phyloP scores from a whole-genome alignment of 2,888 invertebrate species.

The Plagodis dolabraria region DNA sequence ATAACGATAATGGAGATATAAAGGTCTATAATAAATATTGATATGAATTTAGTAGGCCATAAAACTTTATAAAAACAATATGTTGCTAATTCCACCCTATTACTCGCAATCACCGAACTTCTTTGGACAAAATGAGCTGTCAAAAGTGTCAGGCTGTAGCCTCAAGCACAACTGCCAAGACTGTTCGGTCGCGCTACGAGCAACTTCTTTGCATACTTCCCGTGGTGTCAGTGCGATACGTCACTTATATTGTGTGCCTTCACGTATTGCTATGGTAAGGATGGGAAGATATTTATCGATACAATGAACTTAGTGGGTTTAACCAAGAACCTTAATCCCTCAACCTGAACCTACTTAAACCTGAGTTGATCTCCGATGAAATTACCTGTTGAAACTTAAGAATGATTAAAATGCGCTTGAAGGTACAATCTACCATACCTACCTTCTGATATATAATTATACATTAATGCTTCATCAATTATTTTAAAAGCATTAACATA shows the following conservation, averaged over 20 bases:
- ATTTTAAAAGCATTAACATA: too few species aligned
- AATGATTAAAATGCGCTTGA: too few species aligned
- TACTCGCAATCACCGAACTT: slow-evolving; percentile 27
- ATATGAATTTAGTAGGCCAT: neutral
- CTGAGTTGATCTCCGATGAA: too few species aligned
- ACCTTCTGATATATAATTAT: too few species aligned
- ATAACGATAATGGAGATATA: too few species aligned
- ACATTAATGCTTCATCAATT: too few species aligned
- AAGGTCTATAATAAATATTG: too few species aligned
- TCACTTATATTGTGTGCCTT: slow-evolving; percentile 80
- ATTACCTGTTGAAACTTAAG: too few species aligned
- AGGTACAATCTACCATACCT: too few species aligned
- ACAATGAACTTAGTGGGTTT: neutral
- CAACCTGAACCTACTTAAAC: too few species aligned
- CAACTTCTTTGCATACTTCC: slow-evolving; percentile 85
- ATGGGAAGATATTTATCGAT: slow-evolving; percentile 37
- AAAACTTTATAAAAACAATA: slow-evolving; percentile 7
- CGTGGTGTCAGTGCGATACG: slow-evolving; percentile 83
- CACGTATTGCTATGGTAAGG: slow-evolving; percentile 70
- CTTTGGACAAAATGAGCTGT: slow-evolving; percentile 50
- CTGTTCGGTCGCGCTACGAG: slow-evolving; percentile 55
- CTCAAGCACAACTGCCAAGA: slow-evolving; percentile 70
- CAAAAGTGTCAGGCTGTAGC: slow-evolving; percentile 48
- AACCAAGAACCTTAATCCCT: too few species aligned
- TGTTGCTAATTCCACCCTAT: slow-evolving; percentile 17